These are phyloP conservation scores for cat (Felis catus) DNA, from an alignment of 2,113 vertebrate species.

Conservation along the genomic window DNA sequence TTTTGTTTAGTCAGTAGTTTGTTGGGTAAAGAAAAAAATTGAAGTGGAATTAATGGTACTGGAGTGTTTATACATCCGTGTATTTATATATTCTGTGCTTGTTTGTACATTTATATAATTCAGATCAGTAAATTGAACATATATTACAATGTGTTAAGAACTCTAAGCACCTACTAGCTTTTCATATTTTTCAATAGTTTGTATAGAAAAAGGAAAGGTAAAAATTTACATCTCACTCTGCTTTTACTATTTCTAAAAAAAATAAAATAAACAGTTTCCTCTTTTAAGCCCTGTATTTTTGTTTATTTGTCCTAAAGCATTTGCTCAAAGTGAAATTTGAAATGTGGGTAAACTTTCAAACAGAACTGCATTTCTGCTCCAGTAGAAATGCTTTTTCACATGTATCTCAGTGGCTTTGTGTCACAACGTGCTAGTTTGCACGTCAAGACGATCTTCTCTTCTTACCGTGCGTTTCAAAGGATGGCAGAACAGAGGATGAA, in stretches of 20 bases:
- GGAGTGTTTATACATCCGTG: neutral
- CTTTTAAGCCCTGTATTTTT: neutral
- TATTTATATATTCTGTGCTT: neutral
- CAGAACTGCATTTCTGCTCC: neutral
- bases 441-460: conserved; percentile 17
- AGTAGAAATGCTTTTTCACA: neutral
- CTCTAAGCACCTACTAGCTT: neutral
- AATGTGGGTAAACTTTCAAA: neutral
- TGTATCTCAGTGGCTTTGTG: neutral
- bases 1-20: neutral
- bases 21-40: neutral
- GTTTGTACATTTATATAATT: neutral
- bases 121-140: neutral
- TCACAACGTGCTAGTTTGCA: conserved; percentile 45
- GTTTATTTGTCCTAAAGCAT: conserved; percentile 1
- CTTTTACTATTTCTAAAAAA: neutral
- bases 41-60: neutral
- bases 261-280: neutral
- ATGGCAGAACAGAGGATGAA: neutral
- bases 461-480: conserved; percentile 11
- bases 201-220: neutral
- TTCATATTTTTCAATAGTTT: conserved; percentile 25
- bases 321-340: conserved; percentile 13
- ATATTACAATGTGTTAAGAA: neutral
- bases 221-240: neutral